Evolutionary conservation across 2,113 vertebrate species (phyloP), one percentile per base, ranked within the genome.

Genomic region (Sinocyclocheilus grahami): DNA sequence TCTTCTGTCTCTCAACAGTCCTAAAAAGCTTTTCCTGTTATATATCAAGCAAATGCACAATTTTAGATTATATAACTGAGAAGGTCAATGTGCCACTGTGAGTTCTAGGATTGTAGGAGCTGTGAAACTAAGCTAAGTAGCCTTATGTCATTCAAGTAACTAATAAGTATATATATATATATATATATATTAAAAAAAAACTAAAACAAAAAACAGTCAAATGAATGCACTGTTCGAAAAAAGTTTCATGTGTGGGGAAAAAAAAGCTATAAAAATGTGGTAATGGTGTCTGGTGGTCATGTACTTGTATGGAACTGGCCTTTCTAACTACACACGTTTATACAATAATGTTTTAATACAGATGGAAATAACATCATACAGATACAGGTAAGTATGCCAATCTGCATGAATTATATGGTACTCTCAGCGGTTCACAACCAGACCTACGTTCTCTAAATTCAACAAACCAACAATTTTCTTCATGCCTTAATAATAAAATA

Each of bases 401-500:
- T 78, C 20, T 67, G 14, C 55, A 76, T 24, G 33, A 33, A 82
- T 78, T 78, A 11, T 71, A n/a, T 9, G 62, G 63, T 12, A 62
- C n/a, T 55, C 51, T 63, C 16, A 51, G 22, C 53, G 62, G 24
- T 42, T 69, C 14, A 48, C 65, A 46, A 69, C 63, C 55, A 82
- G 14, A 53, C 20, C 1, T 42, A 60, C 12, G 7, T 62, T 63
- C 55, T 81, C n/a, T 65, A 82, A 85, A 72, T 78, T 65, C 48
- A 77, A 53, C 48, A 20, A 67, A 51, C 46, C 24, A 16, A 51
- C 14, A 48, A 80, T n/a, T 60, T 12, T 62, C 71, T 78, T 71
- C 51, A 71, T 1, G 22, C 60, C 75, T 81, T 83, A 86, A 48
- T 86, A 63, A 86, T 4, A 72, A 87, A 91, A 89, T 80, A 88